These are phyloP conservation scores for Oligia latruncula DNA, from an alignment of 2,888 invertebrate species.

Conservation along the genomic window DNA sequence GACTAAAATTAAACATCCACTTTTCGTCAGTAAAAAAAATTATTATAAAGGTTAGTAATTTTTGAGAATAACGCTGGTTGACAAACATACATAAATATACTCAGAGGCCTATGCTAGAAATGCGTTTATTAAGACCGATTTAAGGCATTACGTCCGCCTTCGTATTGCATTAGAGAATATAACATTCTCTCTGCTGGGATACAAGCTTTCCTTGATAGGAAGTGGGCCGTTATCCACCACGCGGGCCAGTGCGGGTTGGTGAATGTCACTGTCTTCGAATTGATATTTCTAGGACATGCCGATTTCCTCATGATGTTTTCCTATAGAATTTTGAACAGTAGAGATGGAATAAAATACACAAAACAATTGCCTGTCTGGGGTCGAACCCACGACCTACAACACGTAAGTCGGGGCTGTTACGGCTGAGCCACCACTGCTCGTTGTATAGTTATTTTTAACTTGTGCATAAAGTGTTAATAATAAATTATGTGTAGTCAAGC, in stretches of 20 bases:
- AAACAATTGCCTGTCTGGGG: not conserved
- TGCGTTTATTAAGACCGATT: no score
- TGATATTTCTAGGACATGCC: not conserved
- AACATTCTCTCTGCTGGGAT: no score
- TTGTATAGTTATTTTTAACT: not conserved
- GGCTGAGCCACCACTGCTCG: no score
- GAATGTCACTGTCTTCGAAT: not conserved
- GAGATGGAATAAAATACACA: not conserved
- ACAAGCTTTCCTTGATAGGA: not conserved
- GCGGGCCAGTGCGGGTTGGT: not conserved
- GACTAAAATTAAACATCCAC: not conserved
- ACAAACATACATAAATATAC: no score
- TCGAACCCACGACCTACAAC: not conserved
- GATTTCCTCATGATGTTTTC: not conserved
- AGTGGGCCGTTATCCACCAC: not conserved
- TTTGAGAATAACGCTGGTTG: not conserved
- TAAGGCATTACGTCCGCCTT: no score
- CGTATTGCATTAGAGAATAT: no score
- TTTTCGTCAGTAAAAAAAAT: not conserved
- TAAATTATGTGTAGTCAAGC: not conserved
- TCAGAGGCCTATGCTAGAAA: no score
- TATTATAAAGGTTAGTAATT: no score
- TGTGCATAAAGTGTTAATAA: not conserved
- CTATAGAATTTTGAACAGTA: not conserved
- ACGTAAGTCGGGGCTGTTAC: not conserved